phyloP scores from a whole-genome alignment of 2,113 vertebrate genomes.

The Platichthys flesus region DNA sequence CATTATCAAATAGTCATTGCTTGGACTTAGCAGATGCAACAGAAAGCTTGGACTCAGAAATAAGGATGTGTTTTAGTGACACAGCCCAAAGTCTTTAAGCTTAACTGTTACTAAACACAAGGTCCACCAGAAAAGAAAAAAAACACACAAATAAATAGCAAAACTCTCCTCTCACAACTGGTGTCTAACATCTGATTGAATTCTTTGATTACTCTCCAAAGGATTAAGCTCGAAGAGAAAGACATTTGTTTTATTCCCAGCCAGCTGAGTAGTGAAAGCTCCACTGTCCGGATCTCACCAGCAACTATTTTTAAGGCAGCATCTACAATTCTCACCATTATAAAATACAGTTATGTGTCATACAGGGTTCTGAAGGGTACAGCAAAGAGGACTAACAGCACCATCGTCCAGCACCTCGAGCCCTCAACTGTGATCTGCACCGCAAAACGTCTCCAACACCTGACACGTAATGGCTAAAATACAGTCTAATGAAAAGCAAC shows the following conservation, averaged over 20 bases:
- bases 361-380: constrained; percentile 26
- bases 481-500: constrained; percentile 61
- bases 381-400: constrained; percentile 6
- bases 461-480: constrained; percentile 61
- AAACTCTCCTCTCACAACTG: constrained; percentile 33
- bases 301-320: constrained; percentile 76
- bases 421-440: constrained; percentile 40
- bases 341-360: constrained; percentile 67
- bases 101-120: constrained; percentile 48
- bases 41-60: constrained; percentile 45
- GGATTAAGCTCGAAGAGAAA: constrained; percentile 66
- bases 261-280: constrained; percentile 39
- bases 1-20: constrained; percentile 54
- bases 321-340: constrained; percentile 66
- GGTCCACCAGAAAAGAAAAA: constrained; percentile 39
- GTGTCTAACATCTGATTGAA: constrained; percentile 47
- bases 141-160: constrained; percentile 70
- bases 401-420: constrained; percentile 11
- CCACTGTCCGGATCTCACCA: constrained; percentile 54
- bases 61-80: constrained; percentile 47
- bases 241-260: constrained; percentile 6
- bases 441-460: constrained; percentile 38
- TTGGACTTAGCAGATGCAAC: constrained; percentile 57
- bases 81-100: constrained; percentile 39
- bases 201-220: constrained; percentile 53